Conservation (phyloP, 2,888 invertebrate species). For the Drosophila anceps region DNA sequence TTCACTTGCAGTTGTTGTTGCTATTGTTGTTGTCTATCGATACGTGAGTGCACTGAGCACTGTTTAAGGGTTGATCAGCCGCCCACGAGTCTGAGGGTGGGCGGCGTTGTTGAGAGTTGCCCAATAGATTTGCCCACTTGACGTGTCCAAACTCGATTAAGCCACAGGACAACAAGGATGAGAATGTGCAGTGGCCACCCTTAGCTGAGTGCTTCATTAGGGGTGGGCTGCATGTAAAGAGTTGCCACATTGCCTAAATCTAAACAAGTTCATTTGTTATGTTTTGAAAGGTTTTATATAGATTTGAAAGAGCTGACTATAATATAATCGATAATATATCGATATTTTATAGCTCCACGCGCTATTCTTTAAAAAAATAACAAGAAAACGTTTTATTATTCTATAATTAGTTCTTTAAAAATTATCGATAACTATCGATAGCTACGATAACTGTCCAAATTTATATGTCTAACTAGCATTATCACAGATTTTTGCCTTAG, state of each 20-base stretch:
- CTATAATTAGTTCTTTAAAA: neutral
- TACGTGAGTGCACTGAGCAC: constrained; percentile 36
- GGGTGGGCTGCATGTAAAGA: constrained; percentile 18
- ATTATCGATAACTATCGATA: neutral
- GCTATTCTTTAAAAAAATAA: neutral
- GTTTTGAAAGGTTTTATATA: neutral
- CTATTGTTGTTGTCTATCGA: constrained; percentile 48
- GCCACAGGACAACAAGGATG: constrained; percentile 19
- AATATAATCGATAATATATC: neutral
- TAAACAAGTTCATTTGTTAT: neutral
- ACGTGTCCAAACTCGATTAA: constrained; percentile 57
- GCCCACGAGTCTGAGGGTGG: constrained; percentile 12
- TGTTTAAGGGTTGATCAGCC: constrained; percentile 45
- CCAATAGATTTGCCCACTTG: constrained; percentile 37
- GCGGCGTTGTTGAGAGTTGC: constrained; percentile 18
- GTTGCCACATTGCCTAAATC: constrained; percentile 29
- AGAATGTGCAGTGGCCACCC: constrained; percentile 33
- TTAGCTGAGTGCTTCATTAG: neutral
- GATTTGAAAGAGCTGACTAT: neutral
- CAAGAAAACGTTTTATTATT: neutral
- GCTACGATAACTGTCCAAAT: no score
- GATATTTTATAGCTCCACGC: neutral
- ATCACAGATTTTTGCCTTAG: no score
- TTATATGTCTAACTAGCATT: no score
- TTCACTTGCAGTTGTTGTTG: constrained; percentile 15